Evolutionary conservation across 2,888 invertebrate species (phyloP).

Genomic region (Harpalus rufipes): DNA sequence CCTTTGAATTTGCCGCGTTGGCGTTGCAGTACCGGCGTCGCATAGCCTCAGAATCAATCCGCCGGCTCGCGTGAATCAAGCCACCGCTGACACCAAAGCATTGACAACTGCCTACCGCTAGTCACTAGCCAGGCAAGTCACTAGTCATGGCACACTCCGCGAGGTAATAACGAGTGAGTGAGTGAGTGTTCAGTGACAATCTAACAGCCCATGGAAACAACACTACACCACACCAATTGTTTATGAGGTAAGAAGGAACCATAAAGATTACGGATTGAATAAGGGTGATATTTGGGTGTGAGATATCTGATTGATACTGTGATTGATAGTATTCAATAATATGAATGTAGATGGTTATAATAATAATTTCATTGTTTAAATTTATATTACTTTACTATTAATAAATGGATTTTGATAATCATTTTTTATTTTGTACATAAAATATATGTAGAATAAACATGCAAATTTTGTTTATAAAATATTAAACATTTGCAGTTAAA

Average conservation of each 20-base stretch:
- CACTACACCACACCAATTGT: background rate
- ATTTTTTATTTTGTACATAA: too few species aligned
- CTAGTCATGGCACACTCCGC: constrained; percentile 29
- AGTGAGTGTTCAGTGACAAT: constrained; percentile 9
- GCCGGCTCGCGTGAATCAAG: constrained; percentile 19
- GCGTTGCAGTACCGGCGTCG: constrained; percentile 28
- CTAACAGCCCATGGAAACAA: constrained; percentile 10
- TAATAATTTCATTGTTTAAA: too few species aligned
- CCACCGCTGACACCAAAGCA: background rate
- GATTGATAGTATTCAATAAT: background rate
- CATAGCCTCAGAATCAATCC: constrained; percentile 47
- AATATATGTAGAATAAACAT: too few species aligned
- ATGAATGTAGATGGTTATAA: background rate
- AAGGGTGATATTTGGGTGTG: too few species aligned
- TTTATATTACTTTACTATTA: too few species aligned
- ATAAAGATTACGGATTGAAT: too few species aligned
- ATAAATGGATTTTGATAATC: too few species aligned
- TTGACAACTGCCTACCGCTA: constrained; percentile 30
- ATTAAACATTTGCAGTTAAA: too few species aligned
- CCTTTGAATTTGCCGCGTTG: background rate
- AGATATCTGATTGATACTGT: too few species aligned
- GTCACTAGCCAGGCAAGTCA: background rate
- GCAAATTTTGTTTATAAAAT: too few species aligned
- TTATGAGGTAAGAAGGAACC: constrained; percentile 20
- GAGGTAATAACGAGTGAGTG: constrained; percentile 26